Evolutionary conservation across 2,113 vertebrate genomes (phyloP).

Genomic region (Osmerus mordax): DNA sequence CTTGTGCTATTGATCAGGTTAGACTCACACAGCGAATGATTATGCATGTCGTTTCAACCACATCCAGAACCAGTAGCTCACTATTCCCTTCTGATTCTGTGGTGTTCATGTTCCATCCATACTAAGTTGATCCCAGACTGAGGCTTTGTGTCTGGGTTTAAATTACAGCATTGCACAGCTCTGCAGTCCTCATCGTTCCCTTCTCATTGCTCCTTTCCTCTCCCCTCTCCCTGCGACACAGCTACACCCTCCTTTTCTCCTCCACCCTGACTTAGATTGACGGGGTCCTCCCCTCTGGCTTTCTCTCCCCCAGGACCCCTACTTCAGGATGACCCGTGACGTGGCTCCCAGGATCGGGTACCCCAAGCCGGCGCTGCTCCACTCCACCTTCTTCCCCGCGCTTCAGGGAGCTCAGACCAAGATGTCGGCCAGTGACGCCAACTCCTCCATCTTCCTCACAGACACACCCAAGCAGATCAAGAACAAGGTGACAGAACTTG

Average conservation of each 20-base stretch:
- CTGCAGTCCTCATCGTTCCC: too few relatives aligned
- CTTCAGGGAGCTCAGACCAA: conserved; percentile 97
- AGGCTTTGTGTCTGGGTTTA: too few relatives aligned
- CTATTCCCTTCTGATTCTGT: too few relatives aligned
- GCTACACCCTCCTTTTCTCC: too few relatives aligned
- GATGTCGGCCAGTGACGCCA: conserved; percentile 96
- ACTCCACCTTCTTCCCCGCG: conserved; percentile 95
- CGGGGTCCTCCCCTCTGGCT: too few relatives aligned
- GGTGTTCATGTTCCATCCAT: too few relatives aligned
- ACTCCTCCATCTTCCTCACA: conserved; percentile 95
- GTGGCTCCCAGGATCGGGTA: conserved; percentile 90
- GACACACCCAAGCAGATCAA: conserved; percentile 97
- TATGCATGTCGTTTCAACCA: neutral
- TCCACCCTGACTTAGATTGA: too few relatives aligned
- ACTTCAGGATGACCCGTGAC: conserved; percentile 97
- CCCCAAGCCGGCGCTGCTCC: conserved; percentile 90
- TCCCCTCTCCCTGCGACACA: too few relatives aligned
- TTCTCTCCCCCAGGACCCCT: conserved; percentile 80
- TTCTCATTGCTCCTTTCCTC: too few relatives aligned
- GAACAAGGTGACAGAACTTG: conserved; percentile 78
- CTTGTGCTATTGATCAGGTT: conserved; percentile 97
- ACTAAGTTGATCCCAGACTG: too few relatives aligned
- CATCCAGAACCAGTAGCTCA: too few relatives aligned
- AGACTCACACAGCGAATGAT: neutral
- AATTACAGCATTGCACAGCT: too few relatives aligned